Percentiles rank a stretch among this genome's conserved stretches.
Evolutionary conservation across 1,140 invertebrate genomes (phyloP).

Genomic region (Brachionus angularis): DNA sequence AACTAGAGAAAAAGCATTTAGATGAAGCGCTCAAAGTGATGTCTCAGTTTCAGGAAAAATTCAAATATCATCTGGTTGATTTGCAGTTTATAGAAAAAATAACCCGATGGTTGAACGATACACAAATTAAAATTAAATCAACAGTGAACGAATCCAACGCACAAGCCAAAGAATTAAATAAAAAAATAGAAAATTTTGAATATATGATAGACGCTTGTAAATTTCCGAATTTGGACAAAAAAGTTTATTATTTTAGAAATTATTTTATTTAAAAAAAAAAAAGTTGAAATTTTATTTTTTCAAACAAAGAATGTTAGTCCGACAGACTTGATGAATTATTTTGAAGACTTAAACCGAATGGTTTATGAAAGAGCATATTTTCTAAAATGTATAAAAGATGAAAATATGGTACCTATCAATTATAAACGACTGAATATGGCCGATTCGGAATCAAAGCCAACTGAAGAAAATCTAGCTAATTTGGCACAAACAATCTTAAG

Average conservation of each 20-base stretch:
- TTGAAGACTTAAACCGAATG: slow-evolving; percentile 50
- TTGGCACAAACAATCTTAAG: too few species aligned
- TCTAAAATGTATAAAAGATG: slow-evolving; percentile 50
- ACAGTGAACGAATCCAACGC: slow-evolving; percentile 56
- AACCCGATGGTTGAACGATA: slow-evolving; percentile 55
- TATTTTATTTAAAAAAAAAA: slow-evolving; percentile 48
- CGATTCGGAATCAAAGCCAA: too few species aligned
- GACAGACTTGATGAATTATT: slow-evolving; percentile 49
- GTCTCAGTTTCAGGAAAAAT: slow-evolving; percentile 58
- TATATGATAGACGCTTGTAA: slow-evolving; percentile 52
- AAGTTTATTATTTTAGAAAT: slow-evolving; percentile 48
- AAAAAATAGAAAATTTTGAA: slow-evolving; percentile 50
- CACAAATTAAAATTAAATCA: slow-evolving; percentile 57
- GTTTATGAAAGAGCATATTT: slow-evolving; percentile 51
- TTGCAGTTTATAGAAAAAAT: slow-evolving; percentile 58
- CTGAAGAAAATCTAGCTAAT: too few species aligned
- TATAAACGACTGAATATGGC: neutral
- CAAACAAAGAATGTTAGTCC: slow-evolving; percentile 47
- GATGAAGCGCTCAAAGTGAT: slow-evolving; percentile 55
- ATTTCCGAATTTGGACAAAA: slow-evolving; percentile 55
- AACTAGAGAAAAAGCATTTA: slow-evolving; percentile 56
- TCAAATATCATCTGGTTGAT: slow-evolving; percentile 58
- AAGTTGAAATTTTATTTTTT: neutral
- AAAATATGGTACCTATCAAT: slow-evolving; percentile 45
- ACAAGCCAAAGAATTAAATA: slow-evolving; percentile 50